Percentiles rank a stretch among this genome's conserved stretches.
phyloP scores from a whole-genome alignment of 2,888 invertebrate species.

The Aphidius colemani region DNA sequence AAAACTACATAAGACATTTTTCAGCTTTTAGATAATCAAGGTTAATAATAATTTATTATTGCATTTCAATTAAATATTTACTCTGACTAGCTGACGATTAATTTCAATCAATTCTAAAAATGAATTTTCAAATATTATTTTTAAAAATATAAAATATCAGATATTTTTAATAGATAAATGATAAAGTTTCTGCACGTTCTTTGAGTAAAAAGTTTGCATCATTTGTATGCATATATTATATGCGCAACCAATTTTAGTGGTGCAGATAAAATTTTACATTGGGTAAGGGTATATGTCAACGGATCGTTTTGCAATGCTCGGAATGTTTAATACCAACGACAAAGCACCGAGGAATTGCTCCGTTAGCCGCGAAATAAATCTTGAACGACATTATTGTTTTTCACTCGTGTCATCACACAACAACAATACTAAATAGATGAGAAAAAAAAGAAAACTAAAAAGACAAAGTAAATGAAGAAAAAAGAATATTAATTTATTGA shows the following conservation, averaged over 20 bases:
- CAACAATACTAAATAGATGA: not conserved
- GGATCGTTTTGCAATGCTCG: constrained; percentile 47
- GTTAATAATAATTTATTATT: too few relatives aligned
- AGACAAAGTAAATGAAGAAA: not conserved
- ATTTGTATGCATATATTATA: constrained; percentile 16
- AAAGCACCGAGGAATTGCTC: constrained; percentile 49
- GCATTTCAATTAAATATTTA: too few relatives aligned
- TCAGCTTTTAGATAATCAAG: too few relatives aligned
- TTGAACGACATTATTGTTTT: constrained; percentile 8
- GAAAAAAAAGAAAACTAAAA: not conserved
- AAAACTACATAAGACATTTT: too few relatives aligned
- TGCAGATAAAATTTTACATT: too few relatives aligned
- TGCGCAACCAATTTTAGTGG: not conserved
- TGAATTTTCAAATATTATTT: too few relatives aligned
- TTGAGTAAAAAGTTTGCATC: constrained; percentile 3
- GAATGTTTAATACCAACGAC: constrained; percentile 57
- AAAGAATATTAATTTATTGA: not conserved
- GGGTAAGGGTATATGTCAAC: constrained; percentile 20
- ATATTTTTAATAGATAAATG: not conserved
- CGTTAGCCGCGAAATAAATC: constrained; percentile 52
- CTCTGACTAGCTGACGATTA: too few relatives aligned
- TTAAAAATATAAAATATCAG: too few relatives aligned
- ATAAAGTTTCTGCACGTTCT: constrained; percentile 18
- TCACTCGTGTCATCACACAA: constrained; percentile 23
- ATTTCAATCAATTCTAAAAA: too few relatives aligned